Evolutionary conservation across 37 sponge, comb jelly and placozoan species (phyloP).

Genomic region (Amphimedon queenslandica): DNA sequence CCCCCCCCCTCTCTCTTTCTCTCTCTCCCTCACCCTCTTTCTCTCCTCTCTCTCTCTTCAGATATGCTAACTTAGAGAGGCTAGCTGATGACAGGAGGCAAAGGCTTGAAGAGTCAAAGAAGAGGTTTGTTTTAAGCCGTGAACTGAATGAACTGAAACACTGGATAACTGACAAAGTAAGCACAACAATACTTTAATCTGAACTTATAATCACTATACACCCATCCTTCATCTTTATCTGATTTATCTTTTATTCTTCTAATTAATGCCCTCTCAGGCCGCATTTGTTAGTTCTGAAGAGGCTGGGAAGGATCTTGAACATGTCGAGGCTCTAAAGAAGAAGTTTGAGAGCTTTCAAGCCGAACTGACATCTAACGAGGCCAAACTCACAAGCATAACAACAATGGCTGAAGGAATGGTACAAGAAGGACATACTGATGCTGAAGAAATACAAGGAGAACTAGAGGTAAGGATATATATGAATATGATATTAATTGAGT

Average conservation of each 20-base stretch:
- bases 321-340: constrained; percentile 64
- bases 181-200: not conserved
- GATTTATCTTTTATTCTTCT: not conserved
- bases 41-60: constrained; percentile 20
- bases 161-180: constrained; percentile 83
- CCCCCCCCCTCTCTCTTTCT: not conserved
- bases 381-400: constrained; percentile 60
- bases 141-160: constrained; percentile 82
- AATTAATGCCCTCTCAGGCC: constrained; percentile 19
- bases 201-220: no score
- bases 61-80: constrained; percentile 41
- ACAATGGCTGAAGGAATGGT: constrained; percentile 71
- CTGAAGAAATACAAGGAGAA: constrained; percentile 62
- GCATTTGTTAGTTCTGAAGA: constrained; percentile 76
- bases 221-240: no score
- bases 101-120: constrained; percentile 70
- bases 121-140: constrained; percentile 62
- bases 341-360: constrained; percentile 83
- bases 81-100: constrained; percentile 57
- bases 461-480: constrained; percentile 41
- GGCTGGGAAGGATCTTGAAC: constrained; percentile 82
- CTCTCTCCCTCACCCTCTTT: not conserved
- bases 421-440: constrained; percentile 80
- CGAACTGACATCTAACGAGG: constrained; percentile 66
- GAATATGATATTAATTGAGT: not conserved